Percentiles rank a stretch among this genome's conserved stretches.
Evolutionary conservation across 2,797 vertebrate genomes (phyloP).

Genomic region (Gymnothorax javanicus): DNA sequence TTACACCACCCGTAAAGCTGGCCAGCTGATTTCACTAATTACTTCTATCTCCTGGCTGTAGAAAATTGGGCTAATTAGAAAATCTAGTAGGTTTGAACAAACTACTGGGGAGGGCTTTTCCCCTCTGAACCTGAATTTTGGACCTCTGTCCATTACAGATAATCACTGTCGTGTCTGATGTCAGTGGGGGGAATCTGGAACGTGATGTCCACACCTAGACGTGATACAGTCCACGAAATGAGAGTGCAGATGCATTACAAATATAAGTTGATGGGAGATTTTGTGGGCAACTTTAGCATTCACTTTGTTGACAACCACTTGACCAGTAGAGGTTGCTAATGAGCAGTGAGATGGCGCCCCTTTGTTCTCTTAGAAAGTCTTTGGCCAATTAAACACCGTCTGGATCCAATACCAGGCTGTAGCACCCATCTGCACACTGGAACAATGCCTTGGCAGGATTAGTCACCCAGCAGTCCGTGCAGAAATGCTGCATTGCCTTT

Average conservation of each 20-base stretch:
- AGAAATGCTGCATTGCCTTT: not conserved
- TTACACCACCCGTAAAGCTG: not conserved
- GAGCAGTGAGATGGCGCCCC: not conserved
- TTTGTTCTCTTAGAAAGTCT: not conserved
- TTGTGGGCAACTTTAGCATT: not conserved
- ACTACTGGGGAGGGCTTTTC: not conserved
- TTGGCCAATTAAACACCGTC: not conserved
- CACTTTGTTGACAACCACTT: not conserved
- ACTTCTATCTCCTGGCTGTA: not conserved
- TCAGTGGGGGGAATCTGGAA: too few species aligned
- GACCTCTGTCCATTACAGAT: too few species aligned
- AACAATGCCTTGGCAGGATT: not conserved
- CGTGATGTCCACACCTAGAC: not conserved
- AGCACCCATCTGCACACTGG: not conserved
- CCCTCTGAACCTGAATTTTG: not conserved
- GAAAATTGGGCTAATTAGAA: not conserved
- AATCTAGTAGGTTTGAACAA: not conserved
- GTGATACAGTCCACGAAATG: not conserved
- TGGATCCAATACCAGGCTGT: not conserved
- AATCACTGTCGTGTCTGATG: too few species aligned
- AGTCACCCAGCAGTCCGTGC: not conserved
- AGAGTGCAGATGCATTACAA: not conserved
- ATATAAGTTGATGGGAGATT: not conserved
- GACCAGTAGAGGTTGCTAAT: not conserved
- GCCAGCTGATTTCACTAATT: not conserved